Evolutionary conservation across 2,888 invertebrate genomes (phyloP), one percentile per base, ranked within the genome.

Genomic region (Oithona nana): DNA sequence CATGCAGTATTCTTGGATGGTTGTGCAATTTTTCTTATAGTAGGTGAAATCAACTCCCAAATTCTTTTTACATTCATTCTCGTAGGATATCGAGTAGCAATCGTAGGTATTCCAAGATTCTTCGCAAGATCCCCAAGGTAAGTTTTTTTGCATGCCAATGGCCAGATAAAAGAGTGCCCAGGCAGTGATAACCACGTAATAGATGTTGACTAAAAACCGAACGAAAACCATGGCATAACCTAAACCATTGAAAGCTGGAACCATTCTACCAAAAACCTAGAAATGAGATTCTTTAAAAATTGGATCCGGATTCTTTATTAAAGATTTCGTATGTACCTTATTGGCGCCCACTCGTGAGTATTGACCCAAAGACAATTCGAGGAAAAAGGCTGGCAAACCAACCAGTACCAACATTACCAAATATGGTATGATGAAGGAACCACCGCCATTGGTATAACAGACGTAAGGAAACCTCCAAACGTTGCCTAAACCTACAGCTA

Each of bases 311-410:
- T 22, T 13, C 8, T 13, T 51, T 51, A 39, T 39, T 39, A 39
- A 39, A 39, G 6, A 39, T 11, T 11, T 11, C 6, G 11, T 24
- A 24, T 29, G 24, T 61, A 65, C 59, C 22, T 63, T 64, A n/a
- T 86, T 83, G 0, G 87, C 86, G 11, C 83, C 83, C 62, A 83
- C 71, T 3, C 82, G 84, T 29, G 84, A 85, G 71, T 83, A 88
- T 71, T 88, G 88, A 0, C 88, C 88, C 65, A 88, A 81, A 0
- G 86, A 81, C n/a, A 86, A 75, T 71, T 88, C 87, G 82, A 86
- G 83, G 69, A 86, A 86, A 80, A 87, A 84, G 6, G 87, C 77
- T 28, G 87, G 87, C 62, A 87, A 75, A 6, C 86, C 86, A 62
- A 84, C 84, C 68, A 85, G 81, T 48, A 88, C 82, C 73, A 92